phyloP scores from a whole-genome alignment of 2,888 invertebrate genomes.

The Agriopis aurantiaria region DNA sequence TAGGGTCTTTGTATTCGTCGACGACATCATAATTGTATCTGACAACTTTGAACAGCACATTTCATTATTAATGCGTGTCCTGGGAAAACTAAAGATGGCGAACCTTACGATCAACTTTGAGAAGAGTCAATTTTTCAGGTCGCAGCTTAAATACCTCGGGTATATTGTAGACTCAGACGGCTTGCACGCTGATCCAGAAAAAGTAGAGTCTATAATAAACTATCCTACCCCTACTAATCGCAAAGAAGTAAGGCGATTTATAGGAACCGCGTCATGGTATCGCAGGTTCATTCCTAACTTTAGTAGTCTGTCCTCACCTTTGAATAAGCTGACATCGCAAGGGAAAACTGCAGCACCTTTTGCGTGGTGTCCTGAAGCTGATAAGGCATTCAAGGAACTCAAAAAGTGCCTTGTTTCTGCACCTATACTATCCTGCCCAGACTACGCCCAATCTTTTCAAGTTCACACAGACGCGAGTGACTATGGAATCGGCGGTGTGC shows the following conservation, averaged over 20 bases:
- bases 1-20: neutral
- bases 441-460: neutral
- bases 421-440: neutral
- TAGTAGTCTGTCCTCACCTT: neutral
- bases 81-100: neutral
- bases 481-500: neutral
- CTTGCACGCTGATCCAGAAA: neutral
- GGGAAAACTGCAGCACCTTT: constrained; percentile 2
- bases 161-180: neutral
- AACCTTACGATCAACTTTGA: neutral
- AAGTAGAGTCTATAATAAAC: neutral
- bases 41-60: neutral
- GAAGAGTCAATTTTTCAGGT: neutral
- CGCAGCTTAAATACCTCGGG: neutral
- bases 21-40: neutral
- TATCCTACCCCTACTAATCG: neutral
- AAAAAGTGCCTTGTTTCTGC: neutral
- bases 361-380: neutral
- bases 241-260: neutral
- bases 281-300: neutral
- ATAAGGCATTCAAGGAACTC: neutral
- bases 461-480: neutral
- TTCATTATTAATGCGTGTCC: neutral
- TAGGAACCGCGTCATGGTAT: neutral
- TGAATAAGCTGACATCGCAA: neutral